Evolutionary conservation across 2,888 invertebrate species (phyloP).

Genomic region (Cephus sareptanus): DNA sequence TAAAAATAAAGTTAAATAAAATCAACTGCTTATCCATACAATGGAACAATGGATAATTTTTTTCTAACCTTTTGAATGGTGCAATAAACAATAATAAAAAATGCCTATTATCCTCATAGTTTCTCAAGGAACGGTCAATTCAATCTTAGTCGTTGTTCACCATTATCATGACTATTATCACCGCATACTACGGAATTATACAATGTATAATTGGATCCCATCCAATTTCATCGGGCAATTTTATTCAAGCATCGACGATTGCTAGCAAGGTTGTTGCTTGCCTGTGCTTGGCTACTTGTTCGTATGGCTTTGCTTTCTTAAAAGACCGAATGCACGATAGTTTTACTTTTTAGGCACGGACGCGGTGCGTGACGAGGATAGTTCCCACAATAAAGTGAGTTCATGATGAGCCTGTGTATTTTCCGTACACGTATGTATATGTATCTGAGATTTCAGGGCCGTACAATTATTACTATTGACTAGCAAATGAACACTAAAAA

Average conservation of each 20-base stretch:
- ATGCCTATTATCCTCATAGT: background rate
- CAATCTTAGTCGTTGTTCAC: background rate
- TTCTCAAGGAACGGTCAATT: background rate
- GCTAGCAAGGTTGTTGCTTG: background rate
- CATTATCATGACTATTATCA: background rate
- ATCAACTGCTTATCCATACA: background rate
- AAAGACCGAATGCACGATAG: conserved; percentile 9
- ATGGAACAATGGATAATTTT: background rate
- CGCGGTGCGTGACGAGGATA: conserved; percentile 41
- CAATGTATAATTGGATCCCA: background rate
- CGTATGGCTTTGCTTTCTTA: background rate
- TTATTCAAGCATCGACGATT: background rate
- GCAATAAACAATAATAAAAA: background rate
- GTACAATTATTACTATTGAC: background rate
- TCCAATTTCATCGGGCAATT: background rate
- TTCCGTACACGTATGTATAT: background rate
- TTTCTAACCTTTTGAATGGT: background rate
- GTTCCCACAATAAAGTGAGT: conserved; percentile 39
- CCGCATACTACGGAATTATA: background rate
- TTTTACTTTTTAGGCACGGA: conserved; percentile 36
- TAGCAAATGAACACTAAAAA: background rate
- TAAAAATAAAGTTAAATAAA: background rate
- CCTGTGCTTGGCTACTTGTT: background rate
- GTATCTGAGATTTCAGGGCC: background rate
- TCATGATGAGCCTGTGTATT: background rate